A percentile compares a stretch with the other conserved stretches of the same genome.
Conservation (phyloP, 2,888 invertebrate genomes). For the Allolobophora icterica region DNA sequence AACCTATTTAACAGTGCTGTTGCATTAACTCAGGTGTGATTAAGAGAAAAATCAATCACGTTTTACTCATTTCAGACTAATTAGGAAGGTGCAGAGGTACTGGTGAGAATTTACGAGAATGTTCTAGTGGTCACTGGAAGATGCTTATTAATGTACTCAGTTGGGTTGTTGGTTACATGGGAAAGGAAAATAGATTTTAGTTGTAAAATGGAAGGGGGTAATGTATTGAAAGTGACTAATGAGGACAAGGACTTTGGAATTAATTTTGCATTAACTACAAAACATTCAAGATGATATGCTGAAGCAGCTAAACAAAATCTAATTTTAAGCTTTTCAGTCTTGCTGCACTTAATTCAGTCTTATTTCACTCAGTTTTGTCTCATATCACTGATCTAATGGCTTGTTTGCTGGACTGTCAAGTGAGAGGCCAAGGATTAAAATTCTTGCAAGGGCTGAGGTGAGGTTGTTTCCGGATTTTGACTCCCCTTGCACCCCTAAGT, state of each 20-base stretch:
- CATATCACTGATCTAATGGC: not conserved
- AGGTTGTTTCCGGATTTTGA: too few relatives aligned
- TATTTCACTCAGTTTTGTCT: not conserved
- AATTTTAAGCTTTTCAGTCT: not conserved
- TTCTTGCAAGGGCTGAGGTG: too few relatives aligned
- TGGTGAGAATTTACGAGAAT: not conserved
- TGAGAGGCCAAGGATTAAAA: too few relatives aligned
- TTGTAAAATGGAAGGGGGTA: too few relatives aligned
- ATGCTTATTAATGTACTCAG: not conserved
- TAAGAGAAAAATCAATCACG: too few relatives aligned
- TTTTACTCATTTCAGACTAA: not conserved
- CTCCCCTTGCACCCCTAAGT: too few relatives aligned
- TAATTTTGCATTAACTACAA: not conserved
- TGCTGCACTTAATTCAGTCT: not conserved
- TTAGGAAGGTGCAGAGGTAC: not conserved
- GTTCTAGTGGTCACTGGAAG: not conserved
- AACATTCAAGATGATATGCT: not conserved
- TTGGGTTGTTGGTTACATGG: not conserved
- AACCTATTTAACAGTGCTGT: not conserved
- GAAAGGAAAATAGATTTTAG: too few relatives aligned
- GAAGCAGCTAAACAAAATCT: not conserved
- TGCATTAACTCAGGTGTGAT: too few relatives aligned
- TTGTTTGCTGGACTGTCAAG: too few relatives aligned
- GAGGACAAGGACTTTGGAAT: too few relatives aligned
- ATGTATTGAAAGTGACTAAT: not conserved